Percentiles rank a stretch among this genome's conserved stretches.
These are phyloP conservation scores for Drosophila sp. DNA, from an alignment of 1,140 invertebrate genomes.

Conservation along the genomic window DNA sequence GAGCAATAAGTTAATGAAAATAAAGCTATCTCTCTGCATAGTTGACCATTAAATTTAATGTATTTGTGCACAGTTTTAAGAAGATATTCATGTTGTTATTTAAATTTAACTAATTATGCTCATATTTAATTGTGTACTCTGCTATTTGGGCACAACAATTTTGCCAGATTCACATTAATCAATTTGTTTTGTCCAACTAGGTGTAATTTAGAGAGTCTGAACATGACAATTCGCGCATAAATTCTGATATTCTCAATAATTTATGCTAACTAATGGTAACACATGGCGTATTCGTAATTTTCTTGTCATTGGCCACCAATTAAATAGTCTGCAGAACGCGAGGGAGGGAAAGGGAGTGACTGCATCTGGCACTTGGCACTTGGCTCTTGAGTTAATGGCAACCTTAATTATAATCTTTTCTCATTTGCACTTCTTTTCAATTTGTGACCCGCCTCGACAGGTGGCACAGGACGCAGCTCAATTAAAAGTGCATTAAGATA, in stretches of 20 bases:
- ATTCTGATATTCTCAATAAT: slow-evolving; percentile 74
- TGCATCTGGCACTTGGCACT: slow-evolving; percentile 67
- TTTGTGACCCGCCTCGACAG: slow-evolving; percentile 33
- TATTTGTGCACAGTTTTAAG: not conserved
- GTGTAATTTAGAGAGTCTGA: slow-evolving; percentile 51
- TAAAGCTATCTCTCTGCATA: not conserved
- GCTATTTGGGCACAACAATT: slow-evolving; percentile 21
- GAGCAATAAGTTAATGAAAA: not conserved
- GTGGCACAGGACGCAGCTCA: slow-evolving; percentile 56
- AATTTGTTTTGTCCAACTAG: slow-evolving; percentile 46
- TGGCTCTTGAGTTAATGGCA: slow-evolving; percentile 37
- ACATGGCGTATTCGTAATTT: slow-evolving; percentile 71
- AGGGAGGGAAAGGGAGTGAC: not conserved
- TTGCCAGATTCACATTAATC: slow-evolving; percentile 66
- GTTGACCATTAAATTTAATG: not conserved
- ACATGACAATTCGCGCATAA: slow-evolving; percentile 74
- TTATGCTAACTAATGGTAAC: slow-evolving; percentile 74
- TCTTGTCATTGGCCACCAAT: slow-evolving; percentile 36
- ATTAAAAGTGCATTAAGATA: slow-evolving; percentile 79
- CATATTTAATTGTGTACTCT: slow-evolving; percentile 24
- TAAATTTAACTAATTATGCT: slow-evolving; percentile 19
- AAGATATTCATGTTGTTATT: not conserved
- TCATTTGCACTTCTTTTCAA: slow-evolving; percentile 36
- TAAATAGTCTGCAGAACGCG: slow-evolving; percentile 4
- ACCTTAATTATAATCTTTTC: slow-evolving; percentile 76